phyloP scores from a whole-genome alignment of 2,888 invertebrate species.

The Xanthostigma xanthostigma region DNA sequence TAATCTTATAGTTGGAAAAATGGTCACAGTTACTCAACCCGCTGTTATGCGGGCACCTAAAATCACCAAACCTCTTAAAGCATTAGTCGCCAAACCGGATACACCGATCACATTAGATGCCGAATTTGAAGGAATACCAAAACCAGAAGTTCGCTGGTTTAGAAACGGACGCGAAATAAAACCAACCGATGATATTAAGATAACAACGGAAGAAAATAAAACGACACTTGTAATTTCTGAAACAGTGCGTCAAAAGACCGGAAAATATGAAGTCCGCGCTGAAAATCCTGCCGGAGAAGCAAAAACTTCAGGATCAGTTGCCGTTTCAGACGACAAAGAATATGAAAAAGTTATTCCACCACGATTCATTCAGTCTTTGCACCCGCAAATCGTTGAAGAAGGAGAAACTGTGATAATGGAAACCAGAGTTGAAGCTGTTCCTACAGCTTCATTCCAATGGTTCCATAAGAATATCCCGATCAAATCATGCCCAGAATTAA shows the following conservation, averaged over 20 bases:
- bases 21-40: constrained; percentile 32
- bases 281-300: constrained; percentile 63
- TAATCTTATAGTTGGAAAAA: constrained; percentile 45
- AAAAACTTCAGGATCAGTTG: constrained; percentile 69
- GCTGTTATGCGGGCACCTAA: constrained; percentile 48
- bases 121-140: constrained; percentile 54
- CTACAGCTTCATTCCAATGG: constrained; percentile 77
- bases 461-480: constrained; percentile 61
- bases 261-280: constrained; percentile 80
- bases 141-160: constrained; percentile 69
- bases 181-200: constrained; percentile 42
- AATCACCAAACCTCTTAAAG: constrained; percentile 64
- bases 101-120: constrained; percentile 54
- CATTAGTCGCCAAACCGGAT: constrained; percentile 53
- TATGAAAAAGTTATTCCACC: constrained; percentile 50
- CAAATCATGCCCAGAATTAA: constrained; percentile 49
- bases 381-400: constrained; percentile 50
- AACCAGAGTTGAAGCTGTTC: constrained; percentile 58
- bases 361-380: constrained; percentile 52
- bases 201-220: constrained; percentile 41
- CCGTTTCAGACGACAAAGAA: constrained; percentile 46
- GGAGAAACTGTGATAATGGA: constrained; percentile 70
- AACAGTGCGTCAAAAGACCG: constrained; percentile 58
- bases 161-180: constrained; percentile 66
- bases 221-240: constrained; percentile 51